Evolutionary conservation across 2,888 invertebrate genomes (phyloP), one percentile per base, ranked within the genome.

Genomic region (Spodoptera exigua): DNA sequence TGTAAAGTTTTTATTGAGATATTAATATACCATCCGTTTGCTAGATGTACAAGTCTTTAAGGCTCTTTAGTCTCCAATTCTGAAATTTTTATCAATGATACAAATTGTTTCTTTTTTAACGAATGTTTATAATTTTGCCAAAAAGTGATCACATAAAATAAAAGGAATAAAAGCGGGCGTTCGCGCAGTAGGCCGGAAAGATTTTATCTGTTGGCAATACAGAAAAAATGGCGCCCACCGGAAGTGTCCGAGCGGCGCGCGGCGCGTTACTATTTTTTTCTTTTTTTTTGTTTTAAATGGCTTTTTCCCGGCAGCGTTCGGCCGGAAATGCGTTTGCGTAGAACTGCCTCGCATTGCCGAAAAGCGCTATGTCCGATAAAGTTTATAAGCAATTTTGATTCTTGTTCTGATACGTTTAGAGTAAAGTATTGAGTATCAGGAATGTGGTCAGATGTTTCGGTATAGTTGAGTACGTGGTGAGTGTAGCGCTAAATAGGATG

Each of bases 211-310:
- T 91, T 93, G 91, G 92, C 93, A 93, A 93, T 94, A 94, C 92
- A 94, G 93, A 93, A 94, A 94, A 93, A 94, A 94, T 93, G 92
- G 94, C 93, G 94, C 91, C 93, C 93, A 94, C 94, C 94, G 94
- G 94, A 94, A 94, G 94, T 93, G 94, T 93, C 94, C 94, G 92
- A 94, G 89, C 91, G 89, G 91, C 90, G 92, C 89, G 89, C 91
- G 86, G 92, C 92, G 89, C 91, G 92, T 90, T 92, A 93, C 93
- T 89, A 92, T 92, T 93, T 93, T 91, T 65, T 91, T 88, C 84
- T 79, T 90, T 27, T 93, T 93, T 73, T 93, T 94, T 94, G 93
- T 93, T 93, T 94, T 93, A 93, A 93, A 94, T 93, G 91, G 92
- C 92, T 92, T 94, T 94, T 94, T 92, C 94, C 94, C 93, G 93